Evolutionary conservation across 2,113 vertebrate genomes (phyloP).

Genomic region (Albula glossodonta): DNA sequence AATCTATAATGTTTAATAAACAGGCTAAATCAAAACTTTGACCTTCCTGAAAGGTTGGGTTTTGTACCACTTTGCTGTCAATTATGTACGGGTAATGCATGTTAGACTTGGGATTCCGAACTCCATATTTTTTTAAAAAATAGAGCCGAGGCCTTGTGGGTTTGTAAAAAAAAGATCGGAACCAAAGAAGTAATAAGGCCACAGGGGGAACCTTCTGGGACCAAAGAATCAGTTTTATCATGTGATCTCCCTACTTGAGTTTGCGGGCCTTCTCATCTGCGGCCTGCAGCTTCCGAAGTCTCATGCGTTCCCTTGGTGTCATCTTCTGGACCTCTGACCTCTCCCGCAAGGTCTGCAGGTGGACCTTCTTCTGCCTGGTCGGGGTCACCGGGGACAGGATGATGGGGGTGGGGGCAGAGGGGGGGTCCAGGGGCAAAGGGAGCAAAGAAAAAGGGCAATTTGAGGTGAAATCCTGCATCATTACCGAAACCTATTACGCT

Average conservation of each 20-base stretch:
- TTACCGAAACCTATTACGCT: not conserved
- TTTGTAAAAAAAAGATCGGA: not conserved
- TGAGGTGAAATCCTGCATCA: not conserved
- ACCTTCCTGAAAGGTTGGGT: too few relatives aligned
- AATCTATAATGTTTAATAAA: too few relatives aligned
- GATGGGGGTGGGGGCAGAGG: too few relatives aligned
- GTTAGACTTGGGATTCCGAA: too few relatives aligned
- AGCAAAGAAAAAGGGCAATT: not conserved
- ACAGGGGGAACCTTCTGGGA: not conserved
- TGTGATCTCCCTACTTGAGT: slow-evolving; percentile 64
- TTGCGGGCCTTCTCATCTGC: slow-evolving; percentile 72
- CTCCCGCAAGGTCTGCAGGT: slow-evolving; percentile 76
- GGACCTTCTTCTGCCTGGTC: slow-evolving; percentile 73
- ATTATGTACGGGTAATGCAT: too few relatives aligned
- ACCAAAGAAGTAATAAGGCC: not conserved
- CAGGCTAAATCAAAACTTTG: too few relatives aligned
- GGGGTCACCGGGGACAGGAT: slow-evolving; percentile 28
- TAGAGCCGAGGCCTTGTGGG: not conserved
- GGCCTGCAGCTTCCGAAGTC: slow-evolving; percentile 74
- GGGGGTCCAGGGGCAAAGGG: not conserved
- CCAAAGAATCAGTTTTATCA: not conserved
- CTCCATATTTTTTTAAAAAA: too few relatives aligned
- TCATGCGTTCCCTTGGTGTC: slow-evolving; percentile 77
- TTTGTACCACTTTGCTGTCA: too few relatives aligned
- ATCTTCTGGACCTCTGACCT: slow-evolving; percentile 79